phyloP scores from a whole-genome alignment of 2,113 vertebrate species.

The Ptyas mucosa region DNA sequence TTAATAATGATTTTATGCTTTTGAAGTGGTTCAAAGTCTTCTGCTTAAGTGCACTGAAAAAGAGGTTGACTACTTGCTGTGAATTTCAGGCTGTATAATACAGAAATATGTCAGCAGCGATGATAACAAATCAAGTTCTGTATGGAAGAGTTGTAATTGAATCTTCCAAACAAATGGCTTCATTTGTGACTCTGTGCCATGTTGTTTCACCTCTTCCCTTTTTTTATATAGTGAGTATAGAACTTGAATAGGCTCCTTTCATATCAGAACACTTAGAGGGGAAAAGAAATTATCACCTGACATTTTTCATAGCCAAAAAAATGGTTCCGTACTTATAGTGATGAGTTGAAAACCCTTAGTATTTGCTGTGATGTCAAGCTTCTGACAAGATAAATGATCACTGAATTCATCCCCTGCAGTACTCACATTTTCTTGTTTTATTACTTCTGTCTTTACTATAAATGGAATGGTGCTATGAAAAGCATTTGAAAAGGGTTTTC shows the following conservation, averaged over 20 bases:
- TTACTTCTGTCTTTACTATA: neutral
- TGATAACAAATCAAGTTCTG: conserved; percentile 38
- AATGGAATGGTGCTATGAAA: neutral
- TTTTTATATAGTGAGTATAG: conserved; percentile 5
- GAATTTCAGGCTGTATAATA: conserved; percentile 41
- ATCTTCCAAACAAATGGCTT: conserved; percentile 48
- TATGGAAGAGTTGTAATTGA: conserved; percentile 44
- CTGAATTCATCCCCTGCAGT: neutral
- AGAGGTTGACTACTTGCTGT: conserved; percentile 33
- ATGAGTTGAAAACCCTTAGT: neutral
- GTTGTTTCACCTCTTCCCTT: conserved; percentile 21
- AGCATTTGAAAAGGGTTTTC: neutral
- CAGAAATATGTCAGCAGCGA: conserved; percentile 47
- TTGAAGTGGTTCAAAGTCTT: conserved; percentile 45
- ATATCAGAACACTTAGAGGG: neutral
- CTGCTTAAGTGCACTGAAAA: conserved; percentile 31
- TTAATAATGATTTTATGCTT: conserved; percentile 49
- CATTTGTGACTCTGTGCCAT: conserved; percentile 8
- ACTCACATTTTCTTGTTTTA: neutral
- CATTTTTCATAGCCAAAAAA: conserved; percentile 33
- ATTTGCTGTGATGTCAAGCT: neutral
- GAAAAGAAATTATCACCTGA: conserved; percentile 13
- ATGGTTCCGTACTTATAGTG: conserved; percentile 3
- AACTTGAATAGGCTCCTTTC: conserved; percentile 20
- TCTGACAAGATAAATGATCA: conserved; percentile 1